Percentiles rank a stretch among this genome's conserved stretches.
These are phyloP conservation scores for Psophia crepitans DNA, from an alignment of 2,113 vertebrate genomes.

Conservation along the genomic window DNA sequence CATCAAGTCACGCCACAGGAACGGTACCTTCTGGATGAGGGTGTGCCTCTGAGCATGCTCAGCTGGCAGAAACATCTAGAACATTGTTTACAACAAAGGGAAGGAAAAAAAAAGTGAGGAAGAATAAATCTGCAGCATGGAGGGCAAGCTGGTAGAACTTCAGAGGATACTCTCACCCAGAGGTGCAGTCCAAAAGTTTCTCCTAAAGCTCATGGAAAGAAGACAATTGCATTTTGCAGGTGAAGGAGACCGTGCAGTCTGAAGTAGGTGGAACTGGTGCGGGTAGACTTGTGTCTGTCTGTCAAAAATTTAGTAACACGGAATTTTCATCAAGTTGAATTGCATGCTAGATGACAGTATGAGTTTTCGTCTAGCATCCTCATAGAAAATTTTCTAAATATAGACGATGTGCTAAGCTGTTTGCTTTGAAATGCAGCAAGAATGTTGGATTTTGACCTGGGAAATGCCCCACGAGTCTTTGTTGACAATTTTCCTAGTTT, in stretches of 20 bases:
- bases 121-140: not conserved
- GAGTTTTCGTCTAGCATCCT: not conserved
- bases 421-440: not conserved
- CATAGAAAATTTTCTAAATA: not conserved
- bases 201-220: not conserved
- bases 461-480: not conserved
- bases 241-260: not conserved
- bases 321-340: not conserved
- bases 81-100: too few relatives aligned
- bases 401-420: not conserved
- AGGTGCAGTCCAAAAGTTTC: not conserved
- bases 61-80: not conserved
- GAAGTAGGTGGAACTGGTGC: not conserved
- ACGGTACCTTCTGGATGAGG: too few relatives aligned
- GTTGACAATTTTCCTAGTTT: not conserved
- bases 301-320: not conserved
- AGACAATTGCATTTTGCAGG: not conserved
- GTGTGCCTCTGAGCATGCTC: not conserved
- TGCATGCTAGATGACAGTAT: not conserved
- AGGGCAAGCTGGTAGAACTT: not conserved
- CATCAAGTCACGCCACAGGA: too few relatives aligned
- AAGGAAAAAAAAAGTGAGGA: not conserved
- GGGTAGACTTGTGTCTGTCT: not conserved
- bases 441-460: not conserved
- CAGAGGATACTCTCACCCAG: fast-evolving